Evolutionary conservation across 2,797 vertebrate genomes (phyloP).

Genomic region (Acipenser oxyrinchus): DNA sequence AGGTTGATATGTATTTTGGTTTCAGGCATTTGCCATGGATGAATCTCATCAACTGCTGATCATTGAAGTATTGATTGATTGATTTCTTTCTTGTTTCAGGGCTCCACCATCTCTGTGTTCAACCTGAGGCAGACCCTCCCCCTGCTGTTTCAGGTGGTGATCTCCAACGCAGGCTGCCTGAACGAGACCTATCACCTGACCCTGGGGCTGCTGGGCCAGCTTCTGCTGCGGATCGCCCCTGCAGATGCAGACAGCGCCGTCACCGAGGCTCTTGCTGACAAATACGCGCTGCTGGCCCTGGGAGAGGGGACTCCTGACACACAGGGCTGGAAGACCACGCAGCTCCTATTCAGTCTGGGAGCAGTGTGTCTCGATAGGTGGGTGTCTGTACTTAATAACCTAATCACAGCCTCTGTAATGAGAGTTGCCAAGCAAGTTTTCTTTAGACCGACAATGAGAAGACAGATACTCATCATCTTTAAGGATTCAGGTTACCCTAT

Average conservation of each 20-base stretch:
- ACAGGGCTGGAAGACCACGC: slow-evolving; percentile 87
- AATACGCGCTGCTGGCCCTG: slow-evolving; percentile 65
- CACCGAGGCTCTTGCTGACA: slow-evolving; percentile 77
- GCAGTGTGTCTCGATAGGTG: slow-evolving; percentile 95
- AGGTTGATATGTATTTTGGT: too few species aligned
- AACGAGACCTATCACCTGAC: slow-evolving; percentile 96
- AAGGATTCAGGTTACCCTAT: too few species aligned
- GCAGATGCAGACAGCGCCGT: slow-evolving; percentile 79
- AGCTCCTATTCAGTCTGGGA: slow-evolving; percentile 89
- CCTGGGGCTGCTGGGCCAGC: slow-evolving; percentile 85
- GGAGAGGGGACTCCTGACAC: slow-evolving; percentile 59
- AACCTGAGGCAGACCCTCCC: slow-evolving; percentile 84
- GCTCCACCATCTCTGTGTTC: slow-evolving; percentile 60
- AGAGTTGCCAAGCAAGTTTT: too few species aligned
- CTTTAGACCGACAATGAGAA: too few species aligned
- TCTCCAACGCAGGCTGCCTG: slow-evolving; percentile 89
- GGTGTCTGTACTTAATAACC: background rate
- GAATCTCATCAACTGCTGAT: background rate
- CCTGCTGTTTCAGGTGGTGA: slow-evolving; percentile 88
- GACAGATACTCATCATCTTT: too few species aligned
- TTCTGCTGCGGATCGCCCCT: slow-evolving; percentile 78
- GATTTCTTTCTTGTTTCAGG: slow-evolving; percentile 43
- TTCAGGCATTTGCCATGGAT: too few species aligned
- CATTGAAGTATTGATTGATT: background rate
- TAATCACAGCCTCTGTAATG: too few species aligned